Base-by-base conservation (phyloP, 2,888 invertebrate genomes). In the Nymphalis urticae region DNA sequence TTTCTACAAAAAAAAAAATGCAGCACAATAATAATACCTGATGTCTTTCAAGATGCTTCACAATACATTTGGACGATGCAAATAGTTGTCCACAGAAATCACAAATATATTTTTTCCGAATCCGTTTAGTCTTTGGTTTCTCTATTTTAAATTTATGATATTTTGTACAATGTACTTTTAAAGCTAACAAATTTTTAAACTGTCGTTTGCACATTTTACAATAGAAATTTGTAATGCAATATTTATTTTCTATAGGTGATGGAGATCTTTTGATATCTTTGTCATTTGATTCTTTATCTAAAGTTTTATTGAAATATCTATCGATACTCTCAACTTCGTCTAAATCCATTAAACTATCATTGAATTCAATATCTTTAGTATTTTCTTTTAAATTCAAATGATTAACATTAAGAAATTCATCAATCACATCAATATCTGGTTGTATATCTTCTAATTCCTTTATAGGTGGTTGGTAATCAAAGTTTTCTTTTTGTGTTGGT, bases 131-230 rank as follows among this genome's bases (percentile, higher is more conserved):
- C 48, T 71, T 73, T 0, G 67, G 48, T 42, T 68, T 59, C 10
- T 74, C 72, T 24, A 79, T 75, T 72, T 75, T 84, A 6, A 81
- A 75, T 1, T 81, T 77, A 75, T 90, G 90, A 1, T 48, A 32
- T 62, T 73, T 83, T 0, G 66, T 53, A 2, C 81, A 79, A 76
- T 91, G 91, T 21, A 81, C 74, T 62, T 82, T 84, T 10, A 91
- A 67, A 4, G 79, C 76, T 66, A 62, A 75, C 0, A 72, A 19
- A 27, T 62, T 77, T 9, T 73, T 70, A 68, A 82, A 89, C 32
- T 77, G 76, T 63, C 76, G 85, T 2, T 85, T 64, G 68, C 91
- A 91, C 67, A 84, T 76, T 68, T 85, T 83, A 66, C 90, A 91
- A 47, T 78, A 75, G 13, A 72, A 75, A 48, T 82, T 82, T 2